Base-by-base conservation (phyloP, 2,113 vertebrate genomes). In the Chamaetylas fuelleborni region DNA sequence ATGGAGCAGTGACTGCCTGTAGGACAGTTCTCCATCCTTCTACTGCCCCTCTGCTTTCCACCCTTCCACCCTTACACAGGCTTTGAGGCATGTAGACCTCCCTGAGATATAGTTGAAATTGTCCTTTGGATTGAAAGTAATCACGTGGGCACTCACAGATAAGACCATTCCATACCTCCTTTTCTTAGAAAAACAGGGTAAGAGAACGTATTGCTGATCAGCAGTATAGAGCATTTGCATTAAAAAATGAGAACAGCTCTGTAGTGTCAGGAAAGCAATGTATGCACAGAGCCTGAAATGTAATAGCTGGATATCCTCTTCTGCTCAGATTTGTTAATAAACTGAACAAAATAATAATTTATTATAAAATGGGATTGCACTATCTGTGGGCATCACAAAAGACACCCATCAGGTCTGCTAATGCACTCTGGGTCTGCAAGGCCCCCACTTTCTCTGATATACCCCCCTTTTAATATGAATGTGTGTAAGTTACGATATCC, bases 181-280 rank as follows among this genome's bases (percentile, higher is more conserved):
- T 79, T 91, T 69, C 70, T 80, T 80, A 24, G 47, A 76, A 65
- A 93, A 88, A 45, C n/a, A 57, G 36, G 14, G 3, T 53, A 81
- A 58, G 60, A 65, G 69, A 45, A 86, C 38, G 23, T 81, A 67
- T 91, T 17, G 15, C 22, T 72, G 88, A 50, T 61, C 85, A 80
- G 81, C 70, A 90, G 79, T 85, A 38, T 19, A 72, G 45, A 88
- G n/a, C 36, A 62, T 93, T 92, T 94, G 79, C 79, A 88, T 82
- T 53, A 45, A 90, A 85, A 84, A 82, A 57, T 69, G n/a, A 73
- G 74, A 93, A 88, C 50, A 82, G 62, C 79, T 88, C 56, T 69
- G 50, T 57, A 40, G 58, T 92, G 79, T 76, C 71, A 65, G 79
- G 53, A 88, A 78, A 90, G 51, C 11, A 48, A 85, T 69, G 9